Percentiles rank a stretch among this genome's conserved stretches.
These are phyloP conservation scores for Austrofundulus limnaeus DNA, from an alignment of 2,113 vertebrate species.

Conservation along the genomic window DNA sequence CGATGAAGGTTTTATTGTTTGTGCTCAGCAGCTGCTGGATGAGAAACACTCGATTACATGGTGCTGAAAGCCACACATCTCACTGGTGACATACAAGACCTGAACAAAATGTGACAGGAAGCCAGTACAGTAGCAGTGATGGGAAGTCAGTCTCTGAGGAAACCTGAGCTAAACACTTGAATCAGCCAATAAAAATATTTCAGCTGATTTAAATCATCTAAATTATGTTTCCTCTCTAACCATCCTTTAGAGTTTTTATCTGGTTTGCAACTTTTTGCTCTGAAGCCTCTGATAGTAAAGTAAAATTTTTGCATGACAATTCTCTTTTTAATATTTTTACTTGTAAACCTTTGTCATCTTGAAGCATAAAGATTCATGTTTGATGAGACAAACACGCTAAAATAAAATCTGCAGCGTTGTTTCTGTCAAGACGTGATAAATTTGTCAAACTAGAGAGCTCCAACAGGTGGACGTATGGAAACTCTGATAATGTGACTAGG, in stretches of 20 bases:
- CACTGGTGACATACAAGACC: neutral
- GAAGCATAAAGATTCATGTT: neutral
- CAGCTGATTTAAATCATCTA: neutral
- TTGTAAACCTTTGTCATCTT: accelerated
- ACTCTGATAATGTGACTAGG: neutral
- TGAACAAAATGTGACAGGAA: constrained; percentile 7
- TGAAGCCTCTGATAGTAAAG: neutral
- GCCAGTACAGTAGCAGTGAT: neutral
- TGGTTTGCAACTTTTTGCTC: neutral
- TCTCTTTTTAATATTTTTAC: neutral
- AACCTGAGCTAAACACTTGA: neutral
- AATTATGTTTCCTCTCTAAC: neutral
- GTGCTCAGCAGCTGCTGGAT: constrained; percentile 17
- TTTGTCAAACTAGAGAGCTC: neutral
- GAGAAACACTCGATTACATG: neutral
- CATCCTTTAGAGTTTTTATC: neutral
- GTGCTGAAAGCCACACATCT: constrained; percentile 37
- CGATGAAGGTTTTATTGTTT: neutral
- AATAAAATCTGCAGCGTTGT: neutral
- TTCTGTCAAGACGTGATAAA: neutral
- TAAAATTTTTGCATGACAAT: too few relatives aligned
- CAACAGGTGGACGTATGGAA: constrained; percentile 13
- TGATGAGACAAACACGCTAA: accelerated
- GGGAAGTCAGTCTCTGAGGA: neutral
- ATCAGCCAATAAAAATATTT: neutral